Percentiles rank a stretch among this genome's conserved stretches.
These are phyloP conservation scores for Brassicogethes aeneus DNA, from an alignment of 2,888 invertebrate genomes.

Conservation along the genomic window DNA sequence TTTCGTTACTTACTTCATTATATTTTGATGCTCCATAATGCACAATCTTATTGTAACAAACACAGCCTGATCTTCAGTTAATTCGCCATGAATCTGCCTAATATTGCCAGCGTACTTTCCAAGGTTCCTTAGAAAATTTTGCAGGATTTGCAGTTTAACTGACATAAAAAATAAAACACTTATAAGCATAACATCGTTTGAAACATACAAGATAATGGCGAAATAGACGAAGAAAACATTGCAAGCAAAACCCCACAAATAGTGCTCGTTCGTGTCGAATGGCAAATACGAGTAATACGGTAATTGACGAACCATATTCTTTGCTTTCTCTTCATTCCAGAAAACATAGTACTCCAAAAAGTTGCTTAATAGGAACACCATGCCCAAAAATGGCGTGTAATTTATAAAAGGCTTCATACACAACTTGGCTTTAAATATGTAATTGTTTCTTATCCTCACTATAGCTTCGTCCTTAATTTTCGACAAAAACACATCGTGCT, in stretches of 20 bases:
- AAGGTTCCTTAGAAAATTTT: background rate
- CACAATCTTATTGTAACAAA: background rate
- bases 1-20: background rate
- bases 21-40: background rate
- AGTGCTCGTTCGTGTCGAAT: background rate
- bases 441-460: background rate
- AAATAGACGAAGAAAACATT: background rate
- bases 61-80: background rate
- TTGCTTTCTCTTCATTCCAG: background rate
- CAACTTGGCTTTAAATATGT: background rate
- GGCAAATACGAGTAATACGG: background rate
- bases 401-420: background rate
- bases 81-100: background rate
- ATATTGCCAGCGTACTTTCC: background rate
- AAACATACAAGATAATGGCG: background rate
- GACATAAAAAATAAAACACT: background rate
- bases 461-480: background rate
- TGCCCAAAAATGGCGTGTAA: background rate
- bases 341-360: background rate
- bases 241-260: background rate
- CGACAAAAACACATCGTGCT: background rate
- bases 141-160: background rate
- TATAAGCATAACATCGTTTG: background rate
- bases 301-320: background rate
- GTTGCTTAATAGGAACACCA: background rate